Evolutionary conservation across 2,888 invertebrate genomes (phyloP).

Genomic region (Eupeodes latifasciatus): DNA sequence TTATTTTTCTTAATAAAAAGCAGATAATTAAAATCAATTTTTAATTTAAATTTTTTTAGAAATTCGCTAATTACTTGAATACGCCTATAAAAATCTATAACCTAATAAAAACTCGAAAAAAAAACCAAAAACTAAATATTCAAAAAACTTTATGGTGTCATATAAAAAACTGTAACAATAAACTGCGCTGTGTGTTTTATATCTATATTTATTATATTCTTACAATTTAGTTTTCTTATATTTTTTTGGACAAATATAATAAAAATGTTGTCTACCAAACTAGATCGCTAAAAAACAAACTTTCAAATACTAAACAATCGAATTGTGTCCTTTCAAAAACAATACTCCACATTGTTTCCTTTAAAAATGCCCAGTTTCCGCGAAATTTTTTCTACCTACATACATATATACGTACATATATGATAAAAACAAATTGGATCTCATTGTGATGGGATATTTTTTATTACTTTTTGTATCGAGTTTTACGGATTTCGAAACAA

Average conservation of each 20-base stretch:
- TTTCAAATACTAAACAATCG: conserved; percentile 32
- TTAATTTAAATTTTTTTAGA: too few species aligned
- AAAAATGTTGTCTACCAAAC: conserved; percentile 55
- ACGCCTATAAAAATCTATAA: background rate
- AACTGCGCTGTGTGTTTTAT: background rate
- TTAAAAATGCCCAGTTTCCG: conserved; percentile 37
- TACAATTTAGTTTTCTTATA: background rate
- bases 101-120: background rate
- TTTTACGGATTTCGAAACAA: conserved; percentile 34
- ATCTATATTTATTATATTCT: background rate
- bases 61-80: too few species aligned
- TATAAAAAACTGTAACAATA: conserved; percentile 42
- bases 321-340: conserved; percentile 5
- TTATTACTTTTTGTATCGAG: background rate
- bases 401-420: too few species aligned
- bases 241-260: conserved; percentile 67
- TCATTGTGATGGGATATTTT: conserved; percentile 31
- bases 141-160: conserved; percentile 33
- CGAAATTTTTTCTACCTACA: conserved; percentile 25
- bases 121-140: conserved; percentile 32
- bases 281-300: conserved; percentile 73
- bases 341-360: conserved; percentile 18
- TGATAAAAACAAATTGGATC: conserved; percentile 47
- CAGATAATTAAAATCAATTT: too few species aligned
- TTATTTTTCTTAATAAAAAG: too few species aligned